Evolutionary conservation across 2,888 invertebrate genomes (phyloP), one percentile per base, ranked within the genome.

Genomic region (Leptinotarsa rubiginosa): DNA sequence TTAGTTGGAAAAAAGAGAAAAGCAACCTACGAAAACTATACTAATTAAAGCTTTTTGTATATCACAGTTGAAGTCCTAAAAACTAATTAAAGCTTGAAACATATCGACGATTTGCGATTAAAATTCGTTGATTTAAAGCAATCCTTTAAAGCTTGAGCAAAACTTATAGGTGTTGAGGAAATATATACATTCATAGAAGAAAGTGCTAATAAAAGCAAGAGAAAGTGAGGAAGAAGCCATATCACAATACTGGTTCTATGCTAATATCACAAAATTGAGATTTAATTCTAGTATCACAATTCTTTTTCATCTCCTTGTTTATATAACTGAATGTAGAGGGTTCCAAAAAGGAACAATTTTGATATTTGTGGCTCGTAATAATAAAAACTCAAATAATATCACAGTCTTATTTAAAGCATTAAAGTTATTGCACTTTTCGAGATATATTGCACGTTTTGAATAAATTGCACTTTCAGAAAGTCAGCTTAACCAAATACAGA

Each of bases 141-240:
- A 72, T 69, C 65, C 79, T 74, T 86, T 87, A 86, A 87, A 87
- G 86, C 86, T 87, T 87, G 87, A 87, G 87, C 87, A 87, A 87
- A 83, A 85, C 77, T 77, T 80, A 83, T 83, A 84, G 85, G 87
- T 87, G 86, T 83, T 74, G 77, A 65, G 47, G 12, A 71, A 31
- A 65, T 71, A 71, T 71, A 47, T 65, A 71, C 71, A 71, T 12
- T 65, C 25, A 41, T 50, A 77, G 71, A 73, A 70, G 72, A 77
- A 77, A 78, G 69, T 80, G 78, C 59, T 69, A 65, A 74, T 64
- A 41, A 59, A 76, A 69, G 59, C 72, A 52, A n/a, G 59, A 59
- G 49, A 68, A 64, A 16, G 54, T 31, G 41, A 56, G 47, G 49
- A 52, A 56, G 41, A 74, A 77, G 64, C 62, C 72, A 65, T 73